Evolutionary conservation across 64 coral and sea anemone genomes (phyloP).

Genomic region (Trachythela sp.): DNA sequence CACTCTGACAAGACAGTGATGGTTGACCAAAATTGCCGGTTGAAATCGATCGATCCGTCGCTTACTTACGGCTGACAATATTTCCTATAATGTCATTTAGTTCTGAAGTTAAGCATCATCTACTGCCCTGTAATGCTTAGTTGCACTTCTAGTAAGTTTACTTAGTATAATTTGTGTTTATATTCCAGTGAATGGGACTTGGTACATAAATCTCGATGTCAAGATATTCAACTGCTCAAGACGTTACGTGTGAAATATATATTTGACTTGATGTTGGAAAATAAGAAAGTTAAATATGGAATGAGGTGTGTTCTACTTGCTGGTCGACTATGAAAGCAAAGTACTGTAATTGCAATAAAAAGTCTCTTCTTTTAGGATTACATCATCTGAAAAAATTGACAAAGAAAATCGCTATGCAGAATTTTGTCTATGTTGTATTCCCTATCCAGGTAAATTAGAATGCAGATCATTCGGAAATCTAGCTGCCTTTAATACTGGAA

Average conservation of each 20-base stretch:
- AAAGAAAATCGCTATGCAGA: constrained; percentile 91
- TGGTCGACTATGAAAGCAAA: not conserved
- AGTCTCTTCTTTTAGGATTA: constrained; percentile 51
- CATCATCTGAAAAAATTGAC: constrained; percentile 97
- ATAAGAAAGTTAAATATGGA: constrained; percentile 24
- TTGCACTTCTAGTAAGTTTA: not conserved
- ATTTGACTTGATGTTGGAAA: constrained; percentile 9
- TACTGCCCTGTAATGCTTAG: too few relatives aligned
- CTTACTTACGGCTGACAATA: too few relatives aligned
- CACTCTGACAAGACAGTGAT: too few relatives aligned
- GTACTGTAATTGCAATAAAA: too few relatives aligned
- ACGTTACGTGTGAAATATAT: constrained; percentile 1
- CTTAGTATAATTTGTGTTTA: not conserved
- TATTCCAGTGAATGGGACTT: constrained; percentile 11
- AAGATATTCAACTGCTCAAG: not conserved
- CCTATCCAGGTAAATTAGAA: constrained; percentile 61
- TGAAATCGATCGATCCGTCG: too few relatives aligned
- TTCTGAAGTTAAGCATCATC: too few relatives aligned
- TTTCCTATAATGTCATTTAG: too few relatives aligned
- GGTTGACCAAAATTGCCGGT: too few relatives aligned
- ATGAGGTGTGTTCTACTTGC: constrained; percentile 5
- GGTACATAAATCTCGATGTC: not conserved
- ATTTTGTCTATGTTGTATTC: constrained; percentile 82
- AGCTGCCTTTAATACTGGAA: too few relatives aligned
- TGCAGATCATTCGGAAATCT: not conserved